Conservation (phyloP, 30 jellyfish, hydroid and myxozoan genomes). For the Cassiopea andromeda region DNA sequence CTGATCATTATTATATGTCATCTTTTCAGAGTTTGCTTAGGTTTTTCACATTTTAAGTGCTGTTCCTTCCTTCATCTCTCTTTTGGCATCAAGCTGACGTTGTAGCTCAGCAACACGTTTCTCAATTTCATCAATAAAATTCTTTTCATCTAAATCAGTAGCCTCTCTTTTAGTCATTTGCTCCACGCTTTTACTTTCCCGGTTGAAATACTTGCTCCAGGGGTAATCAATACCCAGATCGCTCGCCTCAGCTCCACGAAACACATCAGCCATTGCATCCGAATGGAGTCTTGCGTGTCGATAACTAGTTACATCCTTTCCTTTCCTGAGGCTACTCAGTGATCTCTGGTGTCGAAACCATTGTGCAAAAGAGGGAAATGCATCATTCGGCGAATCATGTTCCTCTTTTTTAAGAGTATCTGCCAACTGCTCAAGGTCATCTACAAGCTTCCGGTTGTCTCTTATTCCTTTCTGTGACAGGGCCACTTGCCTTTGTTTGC, state of each 20-base stretch:
- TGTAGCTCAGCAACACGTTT: slow-evolving; percentile 58
- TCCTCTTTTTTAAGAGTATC: neutral
- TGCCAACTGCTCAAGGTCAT: neutral
- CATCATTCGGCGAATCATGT: neutral
- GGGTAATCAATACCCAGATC: neutral
- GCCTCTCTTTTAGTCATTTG: neutral
- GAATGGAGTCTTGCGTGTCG: neutral
- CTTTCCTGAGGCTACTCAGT: neutral
- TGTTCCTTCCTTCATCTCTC: neutral
- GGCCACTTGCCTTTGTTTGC: neutral
- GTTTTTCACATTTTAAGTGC: slow-evolving; percentile 11
- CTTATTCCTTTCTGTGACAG: neutral
- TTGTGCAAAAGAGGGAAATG: neutral
- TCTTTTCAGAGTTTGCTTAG: neutral
- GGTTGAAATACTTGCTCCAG: neutral
- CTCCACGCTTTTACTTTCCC: neutral
- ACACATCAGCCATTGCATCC: neutral
- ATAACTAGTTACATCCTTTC: neutral
- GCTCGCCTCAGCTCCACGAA: neutral
- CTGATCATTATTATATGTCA: no score
- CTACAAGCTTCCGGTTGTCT: neutral
- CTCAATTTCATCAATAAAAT: slow-evolving; percentile 22
- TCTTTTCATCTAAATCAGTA: neutral
- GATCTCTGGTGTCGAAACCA: neutral
- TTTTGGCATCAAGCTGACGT: slow-evolving; percentile 11